Evolutionary conservation across 1,140 invertebrate genomes (phyloP).

Genomic region (Formica exsecta): DNA sequence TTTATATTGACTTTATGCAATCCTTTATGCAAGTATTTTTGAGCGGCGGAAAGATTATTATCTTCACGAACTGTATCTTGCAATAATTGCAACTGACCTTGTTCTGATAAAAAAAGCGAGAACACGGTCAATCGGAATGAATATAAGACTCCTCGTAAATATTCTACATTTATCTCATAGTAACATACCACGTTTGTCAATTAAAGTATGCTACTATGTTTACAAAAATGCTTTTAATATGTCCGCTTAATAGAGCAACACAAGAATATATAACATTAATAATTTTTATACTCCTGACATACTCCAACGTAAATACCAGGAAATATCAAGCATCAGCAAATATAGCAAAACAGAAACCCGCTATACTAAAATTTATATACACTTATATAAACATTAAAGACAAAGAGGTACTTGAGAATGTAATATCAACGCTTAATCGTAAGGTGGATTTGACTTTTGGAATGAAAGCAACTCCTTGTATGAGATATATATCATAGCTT

Average conservation of each 20-base stretch:
- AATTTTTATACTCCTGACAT: background rate
- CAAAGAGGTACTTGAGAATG: background rate
- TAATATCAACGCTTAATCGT: background rate
- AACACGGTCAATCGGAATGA: background rate
- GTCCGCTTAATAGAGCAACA: background rate
- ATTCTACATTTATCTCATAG: background rate
- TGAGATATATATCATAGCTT: background rate
- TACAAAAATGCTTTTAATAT: background rate
- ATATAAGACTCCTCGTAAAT: background rate
- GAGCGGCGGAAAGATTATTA: background rate
- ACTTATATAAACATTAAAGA: too few relatives aligned
- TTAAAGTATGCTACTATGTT: background rate
- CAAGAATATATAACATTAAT: background rate
- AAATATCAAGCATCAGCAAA: background rate
- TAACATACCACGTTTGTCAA: background rate
- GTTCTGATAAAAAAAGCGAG: background rate
- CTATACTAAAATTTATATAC: background rate
- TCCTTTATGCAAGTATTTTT: background rate
- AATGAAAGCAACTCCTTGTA: background rate
- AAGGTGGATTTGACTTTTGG: background rate
- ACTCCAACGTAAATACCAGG: background rate
- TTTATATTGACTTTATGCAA: background rate
- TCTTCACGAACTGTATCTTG: background rate
- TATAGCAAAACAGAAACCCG: background rate
- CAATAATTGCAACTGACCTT: slow-evolving; percentile 4